Base-by-base conservation (phyloP, 2,113 vertebrate species). In the Nothocercus nigrocapillus region DNA sequence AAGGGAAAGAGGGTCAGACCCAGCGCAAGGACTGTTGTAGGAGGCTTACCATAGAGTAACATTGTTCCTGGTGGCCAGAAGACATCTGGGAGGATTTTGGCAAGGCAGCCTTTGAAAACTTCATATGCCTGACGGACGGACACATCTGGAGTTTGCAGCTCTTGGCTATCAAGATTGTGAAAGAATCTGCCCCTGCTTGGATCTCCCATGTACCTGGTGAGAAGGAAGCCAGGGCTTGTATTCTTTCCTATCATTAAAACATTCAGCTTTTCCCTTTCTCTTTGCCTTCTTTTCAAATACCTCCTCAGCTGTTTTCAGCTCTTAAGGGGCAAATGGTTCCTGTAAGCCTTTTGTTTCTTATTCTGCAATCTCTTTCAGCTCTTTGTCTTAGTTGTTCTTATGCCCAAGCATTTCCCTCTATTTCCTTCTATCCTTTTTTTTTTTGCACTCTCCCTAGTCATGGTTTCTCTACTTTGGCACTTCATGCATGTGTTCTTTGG, bases 11-110 rank as follows among this genome's bases (percentile, higher is more conserved):
- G 45, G 42, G 21, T 20, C 32, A 30, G 47, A 45, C 38, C 21
- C 44, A 22, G 19, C 7, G 7, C 0, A 0, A 1, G 1, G 27
- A 69, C 47, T 3, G 0, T 5, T 3, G 8, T 49, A 66, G 38
- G 63, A 88, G 15, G 21, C 42, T 66, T n/a, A 10, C 9, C n/a
- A 56, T 80, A 80, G 56, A 80, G 30, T 59, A 51, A 42, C 13
- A 14, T 70, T 30, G 21, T 17, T 85, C n/a, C 69, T 7, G n/a
- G 38, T 11, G 62, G 21, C 6, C 75, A n/a, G 14, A 9, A 18
- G 54, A 80, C 1, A 0, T 7, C 58, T 42, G 58, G 19, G 63
- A 81, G 15, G 13, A 19, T 24, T 84, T 66, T 34, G n/a, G 25
- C 0, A 0, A 17, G 36, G 28, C 25, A 36, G 49, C 49, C 58